Evolutionary conservation across 2,888 invertebrate species (phyloP).

Genomic region (Watsonalla binaria): DNA sequence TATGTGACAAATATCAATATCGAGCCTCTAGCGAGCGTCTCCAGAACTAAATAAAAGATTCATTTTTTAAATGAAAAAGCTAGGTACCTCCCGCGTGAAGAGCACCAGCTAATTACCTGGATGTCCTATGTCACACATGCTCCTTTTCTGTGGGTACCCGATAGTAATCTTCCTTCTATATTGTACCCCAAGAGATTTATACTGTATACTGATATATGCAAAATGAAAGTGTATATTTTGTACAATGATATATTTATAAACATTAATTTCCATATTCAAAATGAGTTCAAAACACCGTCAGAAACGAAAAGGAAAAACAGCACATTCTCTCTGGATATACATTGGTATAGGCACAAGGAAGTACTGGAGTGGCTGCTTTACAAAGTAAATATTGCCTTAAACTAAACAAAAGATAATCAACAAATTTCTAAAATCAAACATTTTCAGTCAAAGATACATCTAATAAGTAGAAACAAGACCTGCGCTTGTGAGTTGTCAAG

Average conservation of each 20-base stretch:
- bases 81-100: no score
- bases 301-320: slow-evolving; percentile 28
- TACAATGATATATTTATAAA: not conserved
- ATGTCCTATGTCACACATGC: no score
- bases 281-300: not conserved
- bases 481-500: slow-evolving; percentile 19
- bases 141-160: no score
- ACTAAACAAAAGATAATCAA: slow-evolving; percentile 7
- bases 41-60: no score
- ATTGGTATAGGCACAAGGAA: slow-evolving; percentile 67
- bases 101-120: no score
- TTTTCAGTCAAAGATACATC: slow-evolving; percentile 6
- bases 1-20: no score
- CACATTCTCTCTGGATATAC: slow-evolving; percentile 71
- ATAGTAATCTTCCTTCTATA: no score
- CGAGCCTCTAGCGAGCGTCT: no score
- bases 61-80: no score
- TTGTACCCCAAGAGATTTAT: no score
- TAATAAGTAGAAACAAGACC: slow-evolving; percentile 9
- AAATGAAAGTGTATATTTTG: not conserved
- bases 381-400: slow-evolving; percentile 47
- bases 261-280: not conserved
- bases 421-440: slow-evolving; percentile 12
- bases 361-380: slow-evolving; percentile 54
- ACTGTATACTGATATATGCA: not conserved